These are phyloP conservation scores for Silurus lanzhouensis DNA, from an alignment of 2,797 vertebrate species.

Conservation along the genomic window DNA sequence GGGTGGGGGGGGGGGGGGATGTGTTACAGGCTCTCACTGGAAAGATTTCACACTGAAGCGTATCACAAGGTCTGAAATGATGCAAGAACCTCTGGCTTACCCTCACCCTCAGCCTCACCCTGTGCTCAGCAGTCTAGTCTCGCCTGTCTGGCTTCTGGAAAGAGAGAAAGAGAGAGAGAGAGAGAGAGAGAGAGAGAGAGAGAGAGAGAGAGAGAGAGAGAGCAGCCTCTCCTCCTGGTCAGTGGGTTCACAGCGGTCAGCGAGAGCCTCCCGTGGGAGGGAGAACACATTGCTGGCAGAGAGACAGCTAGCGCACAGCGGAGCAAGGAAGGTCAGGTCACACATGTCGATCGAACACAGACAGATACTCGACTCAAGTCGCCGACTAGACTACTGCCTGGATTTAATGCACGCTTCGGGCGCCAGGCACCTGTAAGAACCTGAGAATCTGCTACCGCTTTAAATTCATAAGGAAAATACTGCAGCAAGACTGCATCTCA, in stretches of 20 bases:
- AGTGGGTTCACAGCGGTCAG: slow-evolving; percentile 72
- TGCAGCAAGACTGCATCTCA: neutral
- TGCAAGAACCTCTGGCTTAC: slow-evolving; percentile 49
- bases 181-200: neutral
- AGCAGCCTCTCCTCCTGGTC: slow-evolving; percentile 66
- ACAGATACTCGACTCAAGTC: slow-evolving; percentile 34
- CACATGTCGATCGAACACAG: slow-evolving; percentile 46
- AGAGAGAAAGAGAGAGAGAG: neutral
- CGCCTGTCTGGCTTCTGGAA: slow-evolving; percentile 57
- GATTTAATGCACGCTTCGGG: slow-evolving; percentile 32
- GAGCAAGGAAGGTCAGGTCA: slow-evolving; percentile 43
- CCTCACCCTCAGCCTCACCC: slow-evolving; percentile 29
- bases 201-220: neutral
- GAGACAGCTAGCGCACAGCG: slow-evolving; percentile 26
- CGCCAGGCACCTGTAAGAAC: slow-evolving; percentile 26
- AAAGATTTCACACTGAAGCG: neutral
- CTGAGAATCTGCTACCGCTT: neutral
- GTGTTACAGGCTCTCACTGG: neutral
- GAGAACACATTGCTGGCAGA: slow-evolving; percentile 39
- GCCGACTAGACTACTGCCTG: slow-evolving; percentile 24
- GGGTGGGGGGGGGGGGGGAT: neutral
- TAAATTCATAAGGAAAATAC: slow-evolving; percentile 12
- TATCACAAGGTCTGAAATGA: slow-evolving; percentile 14
- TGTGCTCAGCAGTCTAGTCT: slow-evolving; percentile 42
- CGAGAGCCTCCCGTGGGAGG: slow-evolving; percentile 9